Base-by-base conservation (phyloP, 2,797 vertebrate genomes). In the Lagorchestes hirsutus region DNA sequence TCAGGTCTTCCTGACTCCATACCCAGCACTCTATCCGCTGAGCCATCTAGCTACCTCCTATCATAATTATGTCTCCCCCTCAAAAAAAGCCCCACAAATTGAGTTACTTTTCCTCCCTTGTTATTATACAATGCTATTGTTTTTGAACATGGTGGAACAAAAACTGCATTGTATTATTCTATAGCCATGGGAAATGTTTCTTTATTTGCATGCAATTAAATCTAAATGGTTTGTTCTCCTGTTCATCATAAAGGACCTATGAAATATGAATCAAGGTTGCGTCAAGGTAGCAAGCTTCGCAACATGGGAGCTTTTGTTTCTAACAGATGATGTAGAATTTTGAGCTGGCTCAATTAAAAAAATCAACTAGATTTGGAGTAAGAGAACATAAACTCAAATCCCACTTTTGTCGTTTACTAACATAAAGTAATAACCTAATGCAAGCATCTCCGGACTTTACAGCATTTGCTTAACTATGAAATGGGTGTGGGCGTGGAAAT, bases 211-310 rank as follows among this genome's bases (percentile, higher is more conserved):
- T 46, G 40, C 98, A 98, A 96, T 97, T 98, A 97, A 96, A 97
- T 93, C 95, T 97, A 97, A 98, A 97, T 96, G 91, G 92, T 97
- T 97, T 97, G 96, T 96, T 98, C 96, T 98, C 95, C 95, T 98
- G 97, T 97, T 98, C 97, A 97, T 98, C 96, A 98, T 98, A 91
- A 97, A 95, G 95, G 93, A 90, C 95, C 95, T 96, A 97, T 97
- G 96, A 98, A 98, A 98, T 97, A 97, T 95, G 97, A 96, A 98
- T 98, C 97, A 98, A 98, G 96, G 96, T 40, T 94, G 96, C 93
- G 98, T 98, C 97, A 98, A 98, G 95, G 96, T 46, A 93, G 96
- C 95, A 97, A 96, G 96, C 97, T 97, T 95, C 34, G 93, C 95
- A 92, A 97, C 92, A 93, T 97, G 96, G 31, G 29, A 94, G 96